Evolutionary conservation across 1,140 invertebrate genomes (phyloP).

Genomic region (Zelostemma sp.): DNA sequence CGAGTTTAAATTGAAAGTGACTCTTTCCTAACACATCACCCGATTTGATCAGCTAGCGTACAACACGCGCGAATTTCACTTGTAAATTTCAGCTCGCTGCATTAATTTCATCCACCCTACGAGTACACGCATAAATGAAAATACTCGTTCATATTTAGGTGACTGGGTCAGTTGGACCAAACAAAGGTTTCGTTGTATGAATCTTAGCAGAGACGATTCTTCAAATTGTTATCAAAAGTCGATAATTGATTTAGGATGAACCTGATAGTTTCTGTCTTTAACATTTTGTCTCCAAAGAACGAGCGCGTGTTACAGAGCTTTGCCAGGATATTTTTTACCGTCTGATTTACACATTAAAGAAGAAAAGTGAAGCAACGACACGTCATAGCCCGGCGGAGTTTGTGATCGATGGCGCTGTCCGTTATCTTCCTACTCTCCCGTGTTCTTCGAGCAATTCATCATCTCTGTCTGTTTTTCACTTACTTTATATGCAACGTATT

Average conservation of each 20-base stretch:
- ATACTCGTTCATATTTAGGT: constrained; percentile 46
- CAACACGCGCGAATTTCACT: constrained; percentile 51
- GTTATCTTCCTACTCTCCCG: constrained; percentile 63
- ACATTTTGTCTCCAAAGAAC: too few relatives aligned
- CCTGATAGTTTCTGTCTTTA: too few relatives aligned
- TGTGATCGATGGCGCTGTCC: constrained; percentile 67
- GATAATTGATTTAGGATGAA: too few relatives aligned
- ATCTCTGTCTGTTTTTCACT: constrained; percentile 70
- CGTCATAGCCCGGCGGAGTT: constrained; percentile 64
- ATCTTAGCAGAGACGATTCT: too few relatives aligned
- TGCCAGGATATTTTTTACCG: constrained; percentile 10
- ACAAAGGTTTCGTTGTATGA: constrained; percentile 11
- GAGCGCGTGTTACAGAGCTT: too few relatives aligned
- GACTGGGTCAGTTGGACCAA: constrained; percentile 45
- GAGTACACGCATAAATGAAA: constrained; percentile 50
- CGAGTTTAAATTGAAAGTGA: constrained; percentile 51
- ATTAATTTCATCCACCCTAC: constrained; percentile 50
- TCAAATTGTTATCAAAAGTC: too few relatives aligned
- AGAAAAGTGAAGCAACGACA: constrained; percentile 51
- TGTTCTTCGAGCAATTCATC: constrained; percentile 62
- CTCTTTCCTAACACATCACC: constrained; percentile 47
- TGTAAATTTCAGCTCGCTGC: constrained; percentile 52
- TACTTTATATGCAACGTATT: constrained; percentile 71
- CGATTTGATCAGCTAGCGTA: constrained; percentile 42
- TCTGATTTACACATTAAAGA: constrained; percentile 24